Evolutionary conservation across 2,113 vertebrate genomes (phyloP), one percentile per base, ranked within the genome.

Genomic region (Rhombomys opimus): DNA sequence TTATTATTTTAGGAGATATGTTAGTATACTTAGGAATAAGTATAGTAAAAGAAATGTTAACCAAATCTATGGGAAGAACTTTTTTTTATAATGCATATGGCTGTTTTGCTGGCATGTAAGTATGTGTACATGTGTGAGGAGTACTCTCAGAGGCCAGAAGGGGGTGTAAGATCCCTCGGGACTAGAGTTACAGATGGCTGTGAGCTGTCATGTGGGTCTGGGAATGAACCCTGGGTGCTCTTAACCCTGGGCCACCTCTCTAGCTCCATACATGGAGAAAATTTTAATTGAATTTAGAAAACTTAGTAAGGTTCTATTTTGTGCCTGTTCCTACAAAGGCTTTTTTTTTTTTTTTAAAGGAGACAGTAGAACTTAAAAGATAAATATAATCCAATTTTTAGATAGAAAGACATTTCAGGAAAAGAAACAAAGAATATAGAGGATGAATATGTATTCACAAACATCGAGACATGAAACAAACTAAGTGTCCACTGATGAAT

Each of bases 221-320:
- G 80, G 59, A 63, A 38, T 84, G n/a, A 61, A 84, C 35, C 57
- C 23, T 30, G 13, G 22, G 13, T 84, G n/a, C 57, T 41, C 57
- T 84, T 57, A 84, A 84, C n/a, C 13, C 80, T 61, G n/a, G 38
- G 80, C 81, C 35, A 38, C 35, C 80, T 38, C 80, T 38, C 35
- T 57, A 82, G 35, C 35, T 11, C 25, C 23, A 38, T 15, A 59
- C 20, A 3, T 85, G 23, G 32, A 80, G 35, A 41, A 75, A 90
- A 89, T 35, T 78, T 93, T 76, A 59, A 90, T 54, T 35, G 67
- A 81, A 97, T 87, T 77, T 77, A 88, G 38, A 22, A 90, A 91
- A 50, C 3, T 81, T 46, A 86, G n/a, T 41, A 46, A 84, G 61
- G 9, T 35, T 59, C 25, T 63, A 77, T 38, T 76, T 87, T 46